Evolutionary conservation across 30 jellyfish, hydroid and myxozoan species (phyloP).

Genomic region (Aurelia coerulea): DNA sequence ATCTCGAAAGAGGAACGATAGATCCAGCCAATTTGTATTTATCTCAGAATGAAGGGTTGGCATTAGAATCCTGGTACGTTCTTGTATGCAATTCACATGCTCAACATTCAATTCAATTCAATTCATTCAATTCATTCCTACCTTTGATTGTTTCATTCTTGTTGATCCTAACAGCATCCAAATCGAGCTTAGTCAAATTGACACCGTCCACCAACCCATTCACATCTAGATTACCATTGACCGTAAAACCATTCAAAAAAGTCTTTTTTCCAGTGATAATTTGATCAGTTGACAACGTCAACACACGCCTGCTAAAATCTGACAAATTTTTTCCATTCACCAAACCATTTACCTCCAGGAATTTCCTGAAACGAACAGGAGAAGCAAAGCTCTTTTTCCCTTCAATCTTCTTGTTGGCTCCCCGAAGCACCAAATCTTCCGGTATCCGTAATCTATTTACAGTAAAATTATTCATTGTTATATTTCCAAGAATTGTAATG

Average conservation of each 20-base stretch:
- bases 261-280: constrained; percentile 45
- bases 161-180: constrained; percentile 64
- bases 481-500: constrained; percentile 46
- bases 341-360: constrained; percentile 56
- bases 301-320: constrained; percentile 58
- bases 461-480: constrained; percentile 52
- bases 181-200: constrained; percentile 66
- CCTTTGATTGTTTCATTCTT: constrained; percentile 71
- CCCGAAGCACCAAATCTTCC: constrained; percentile 65
- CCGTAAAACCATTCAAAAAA: constrained; percentile 68
- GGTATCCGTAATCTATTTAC: constrained; percentile 66
- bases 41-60: no score
- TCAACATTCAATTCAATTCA: no score
- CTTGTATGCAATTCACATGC: no score
- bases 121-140: not conserved
- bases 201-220: constrained; percentile 86
- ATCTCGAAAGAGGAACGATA: no score
- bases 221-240: constrained; percentile 50
- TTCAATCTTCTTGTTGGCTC: constrained; percentile 25
- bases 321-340: constrained; percentile 75
- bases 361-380: constrained; percentile 21
- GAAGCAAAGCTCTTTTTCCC: constrained; percentile 59
- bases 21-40: no score
- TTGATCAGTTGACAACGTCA: constrained; percentile 56
- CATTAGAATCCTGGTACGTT: no score